Evolutionary conservation across 1,140 invertebrate genomes (phyloP), one percentile per base, ranked within the genome.

Genomic region (Drosophila subobscura): DNA sequence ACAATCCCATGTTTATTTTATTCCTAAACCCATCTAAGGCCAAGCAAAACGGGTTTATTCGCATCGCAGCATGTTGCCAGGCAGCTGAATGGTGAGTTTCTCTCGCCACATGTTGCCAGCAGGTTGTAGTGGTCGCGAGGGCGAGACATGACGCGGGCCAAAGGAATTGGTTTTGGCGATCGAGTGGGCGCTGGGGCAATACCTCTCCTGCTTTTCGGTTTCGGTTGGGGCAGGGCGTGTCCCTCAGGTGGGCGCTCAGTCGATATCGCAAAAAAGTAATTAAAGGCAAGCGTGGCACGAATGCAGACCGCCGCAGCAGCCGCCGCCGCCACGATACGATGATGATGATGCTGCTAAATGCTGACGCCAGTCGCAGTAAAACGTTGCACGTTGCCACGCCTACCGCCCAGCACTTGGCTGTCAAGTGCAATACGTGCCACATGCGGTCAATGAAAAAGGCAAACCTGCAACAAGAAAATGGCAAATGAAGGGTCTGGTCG

Each of bases 261-360:
- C 67, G 45, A 79, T 85, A 85, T 80, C 64, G 81, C 40, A 37
- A 85, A 85, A 84, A 85, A 85, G 81, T 85, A 85, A 85, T 85
- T 85, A 85, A 85, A 85, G 80, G 72, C 68, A 65, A 63, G 64
- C 56, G 59, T 76, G 40, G 61, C 47, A 67, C 8, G 33, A 37
- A 37, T 37, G 33, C 8, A 37, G 10, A 0, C 0, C 4, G 1
- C 8, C 29, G 33, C 33, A 3, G 3, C 33, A 0, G 7, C 29
- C 6, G 1, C 27, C 5, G 27, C 27, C 27, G 52, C 33, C 51
- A 33, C 52, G 47, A 64, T 42, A 59, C 27, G 29, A 63, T 55
- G 64, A 49, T 44, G 42, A 66, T 70, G 54, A 16, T 23, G 40
- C 23, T 57, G 47, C 50, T 51, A 51, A 46, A 44, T 72, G 52